A percentile compares a stretch with the other conserved stretches of the same genome.
These are phyloP conservation scores for Prinia subflava DNA, from an alignment of 2,113 vertebrate genomes.

Conservation along the genomic window DNA sequence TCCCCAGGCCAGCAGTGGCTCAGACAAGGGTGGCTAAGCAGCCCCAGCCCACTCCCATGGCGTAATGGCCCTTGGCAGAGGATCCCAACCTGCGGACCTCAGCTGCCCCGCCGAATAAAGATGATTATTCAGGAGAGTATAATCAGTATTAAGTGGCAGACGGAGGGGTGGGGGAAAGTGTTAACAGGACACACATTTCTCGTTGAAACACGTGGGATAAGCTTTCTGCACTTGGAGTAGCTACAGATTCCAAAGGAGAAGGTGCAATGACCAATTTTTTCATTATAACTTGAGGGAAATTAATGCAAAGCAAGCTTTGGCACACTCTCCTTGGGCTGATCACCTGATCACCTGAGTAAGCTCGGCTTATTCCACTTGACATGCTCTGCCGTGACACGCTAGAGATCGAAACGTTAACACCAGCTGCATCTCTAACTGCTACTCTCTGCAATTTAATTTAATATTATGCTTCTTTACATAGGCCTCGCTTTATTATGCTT, in stretches of 20 bases:
- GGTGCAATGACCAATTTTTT: not conserved
- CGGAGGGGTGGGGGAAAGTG: conserved; percentile 16
- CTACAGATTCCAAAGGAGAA: not conserved
- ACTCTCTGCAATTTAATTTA: conserved; percentile 44
- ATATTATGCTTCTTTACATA: conserved; percentile 4
- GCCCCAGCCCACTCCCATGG: not conserved
- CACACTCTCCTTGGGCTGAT: conserved; percentile 68
- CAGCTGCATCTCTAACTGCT: conserved; percentile 40
- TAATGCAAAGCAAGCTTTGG: conserved; percentile 75
- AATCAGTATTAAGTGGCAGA: conserved; percentile 70
- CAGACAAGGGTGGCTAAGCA: not conserved
- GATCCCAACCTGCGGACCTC: conserved; percentile 69
- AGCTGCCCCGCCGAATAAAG: conserved; percentile 75
- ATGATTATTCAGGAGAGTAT: conserved; percentile 75
- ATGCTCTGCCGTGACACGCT: conserved; percentile 18
- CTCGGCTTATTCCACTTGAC: conserved; percentile 80
- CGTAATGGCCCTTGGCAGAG: conserved; percentile 59
- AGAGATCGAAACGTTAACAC: conserved; percentile 41
- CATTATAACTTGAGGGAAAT: not conserved
- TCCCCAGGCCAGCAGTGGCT: not conserved
- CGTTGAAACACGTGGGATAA: not conserved
- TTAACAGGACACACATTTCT: not conserved
- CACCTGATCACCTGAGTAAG: conserved; percentile 71
- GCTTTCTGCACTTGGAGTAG: not conserved
- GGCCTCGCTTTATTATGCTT: conserved; percentile 45